Evolutionary conservation across 2,888 invertebrate genomes (phyloP).

Genomic region (Rugalucina vietnamica): DNA sequence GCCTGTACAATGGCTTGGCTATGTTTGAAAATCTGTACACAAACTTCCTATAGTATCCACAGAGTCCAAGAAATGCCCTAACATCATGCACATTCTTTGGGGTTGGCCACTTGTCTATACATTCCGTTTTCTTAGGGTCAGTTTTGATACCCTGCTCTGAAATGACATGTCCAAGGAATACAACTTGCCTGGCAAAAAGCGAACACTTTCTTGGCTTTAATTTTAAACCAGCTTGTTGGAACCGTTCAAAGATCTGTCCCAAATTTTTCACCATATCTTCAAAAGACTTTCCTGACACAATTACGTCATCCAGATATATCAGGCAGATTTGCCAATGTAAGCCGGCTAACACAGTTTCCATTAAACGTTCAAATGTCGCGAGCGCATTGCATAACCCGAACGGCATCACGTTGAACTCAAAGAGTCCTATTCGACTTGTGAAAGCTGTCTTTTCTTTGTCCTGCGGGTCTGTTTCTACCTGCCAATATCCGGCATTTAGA

Average conservation of each 20-base stretch:
- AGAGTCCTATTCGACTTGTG: background rate
- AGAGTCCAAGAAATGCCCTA: constrained; percentile 29
- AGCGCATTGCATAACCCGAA: no score
- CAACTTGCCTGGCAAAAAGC: constrained; percentile 32
- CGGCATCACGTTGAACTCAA: background rate
- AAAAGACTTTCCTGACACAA: constrained; percentile 23
- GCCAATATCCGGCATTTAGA: background rate
- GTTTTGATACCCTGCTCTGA: constrained; percentile 20
- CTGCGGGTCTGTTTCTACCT: background rate
- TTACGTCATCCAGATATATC: constrained; percentile 51
- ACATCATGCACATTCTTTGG: constrained; percentile 32
- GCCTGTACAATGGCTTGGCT: no score
- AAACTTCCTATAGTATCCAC: constrained; percentile 40
- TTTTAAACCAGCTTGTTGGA: no score
- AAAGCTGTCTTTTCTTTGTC: constrained; percentile 7
- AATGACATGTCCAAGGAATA: constrained; percentile 43
- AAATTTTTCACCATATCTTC: constrained; percentile 21
- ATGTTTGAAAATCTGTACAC: constrained; percentile 36
- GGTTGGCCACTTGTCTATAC: constrained; percentile 32
- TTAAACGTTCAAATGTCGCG: constrained; percentile 59
- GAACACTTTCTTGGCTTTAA: constrained; percentile 45
- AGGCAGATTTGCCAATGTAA: constrained; percentile 44
- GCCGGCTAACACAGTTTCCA: constrained; percentile 53
- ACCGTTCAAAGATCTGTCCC: constrained; percentile 33
- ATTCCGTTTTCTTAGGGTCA: constrained; percentile 17